phyloP scores from a whole-genome alignment of 2,113 vertebrate genomes.

The Machaerirhynchus nigripectus region DNA sequence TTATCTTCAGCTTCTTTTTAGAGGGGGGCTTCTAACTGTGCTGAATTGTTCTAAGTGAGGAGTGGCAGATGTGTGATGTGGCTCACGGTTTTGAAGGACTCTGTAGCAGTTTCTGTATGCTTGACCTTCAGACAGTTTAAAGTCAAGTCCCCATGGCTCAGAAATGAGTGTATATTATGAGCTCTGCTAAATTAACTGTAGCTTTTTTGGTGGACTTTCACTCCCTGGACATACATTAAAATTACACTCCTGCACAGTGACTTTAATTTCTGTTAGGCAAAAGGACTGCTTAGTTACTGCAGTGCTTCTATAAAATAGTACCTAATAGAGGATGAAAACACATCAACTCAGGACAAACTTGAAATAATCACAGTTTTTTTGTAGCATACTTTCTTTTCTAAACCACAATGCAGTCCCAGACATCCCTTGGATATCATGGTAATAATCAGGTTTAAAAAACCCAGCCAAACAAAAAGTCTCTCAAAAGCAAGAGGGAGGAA shows the following conservation, averaged over 20 bases:
- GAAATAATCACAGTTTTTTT: background rate
- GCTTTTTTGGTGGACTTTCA: constrained; percentile 31
- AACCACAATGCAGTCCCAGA: background rate
- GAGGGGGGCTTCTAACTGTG: constrained; percentile 38
- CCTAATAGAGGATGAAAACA: background rate
- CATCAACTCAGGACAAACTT: background rate
- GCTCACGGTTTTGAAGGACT: constrained; percentile 21
- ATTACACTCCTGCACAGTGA: background rate
- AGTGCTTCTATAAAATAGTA: background rate
- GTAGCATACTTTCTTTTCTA: background rate
- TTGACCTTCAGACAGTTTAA: constrained; percentile 41
- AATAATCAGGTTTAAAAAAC: background rate
- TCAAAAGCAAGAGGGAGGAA: background rate
- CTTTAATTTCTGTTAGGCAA: background rate
- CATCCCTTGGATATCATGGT: background rate
- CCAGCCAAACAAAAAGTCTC: background rate
- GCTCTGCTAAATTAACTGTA: constrained; percentile 20
- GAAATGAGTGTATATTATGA: constrained; percentile 25
- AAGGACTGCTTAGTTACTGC: background rate
- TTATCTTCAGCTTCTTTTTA: constrained; percentile 56
- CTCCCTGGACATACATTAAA: constrained; percentile 6
- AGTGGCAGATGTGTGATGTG: constrained; percentile 44
- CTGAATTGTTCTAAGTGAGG: constrained; percentile 65
- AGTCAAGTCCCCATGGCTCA: constrained; percentile 16
- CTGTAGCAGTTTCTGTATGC: background rate